A percentile compares a stretch with the other conserved stretches of the same genome.
Conservation (phyloP, 2,113 vertebrate genomes). For the Ellobius talpinus region DNA sequence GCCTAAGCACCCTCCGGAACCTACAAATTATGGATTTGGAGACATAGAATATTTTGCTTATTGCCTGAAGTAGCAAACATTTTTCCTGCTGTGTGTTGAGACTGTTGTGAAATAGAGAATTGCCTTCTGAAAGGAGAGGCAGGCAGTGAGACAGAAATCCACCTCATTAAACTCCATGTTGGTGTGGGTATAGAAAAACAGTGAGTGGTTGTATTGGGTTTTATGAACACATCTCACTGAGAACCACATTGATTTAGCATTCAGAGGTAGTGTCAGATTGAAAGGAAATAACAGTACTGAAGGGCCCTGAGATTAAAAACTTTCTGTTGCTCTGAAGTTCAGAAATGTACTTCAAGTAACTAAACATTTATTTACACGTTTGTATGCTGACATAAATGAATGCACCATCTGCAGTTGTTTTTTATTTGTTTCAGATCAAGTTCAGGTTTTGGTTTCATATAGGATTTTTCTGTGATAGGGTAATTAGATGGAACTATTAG, state of each 20-base stretch:
- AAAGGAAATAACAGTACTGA: background rate
- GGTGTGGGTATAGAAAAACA: rapidly evolving
- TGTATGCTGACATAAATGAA: rapidly evolving
- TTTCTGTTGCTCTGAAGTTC: background rate
- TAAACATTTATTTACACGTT: background rate
- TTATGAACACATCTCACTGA: background rate
- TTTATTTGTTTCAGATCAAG: background rate
- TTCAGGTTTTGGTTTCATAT: background rate
- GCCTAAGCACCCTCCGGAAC: background rate
- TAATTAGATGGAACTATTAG: background rate
- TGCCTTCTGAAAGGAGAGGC: background rate
- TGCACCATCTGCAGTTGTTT: background rate
- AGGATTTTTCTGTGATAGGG: background rate
- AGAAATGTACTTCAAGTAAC: background rate
- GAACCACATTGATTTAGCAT: background rate
- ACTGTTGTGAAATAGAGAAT: background rate
- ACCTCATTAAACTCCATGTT: background rate
- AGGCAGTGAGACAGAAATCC: background rate
- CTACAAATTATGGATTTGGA: background rate
- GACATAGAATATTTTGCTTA: background rate
- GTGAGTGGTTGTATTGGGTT: background rate
- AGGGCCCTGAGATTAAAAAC: background rate
- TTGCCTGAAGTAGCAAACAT: background rate
- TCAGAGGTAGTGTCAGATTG: background rate
- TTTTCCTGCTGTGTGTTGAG: background rate